Evolutionary conservation across 2,797 vertebrate species (phyloP), one percentile per base, ranked within the genome.

Genomic region (Tiaroga cobitis): DNA sequence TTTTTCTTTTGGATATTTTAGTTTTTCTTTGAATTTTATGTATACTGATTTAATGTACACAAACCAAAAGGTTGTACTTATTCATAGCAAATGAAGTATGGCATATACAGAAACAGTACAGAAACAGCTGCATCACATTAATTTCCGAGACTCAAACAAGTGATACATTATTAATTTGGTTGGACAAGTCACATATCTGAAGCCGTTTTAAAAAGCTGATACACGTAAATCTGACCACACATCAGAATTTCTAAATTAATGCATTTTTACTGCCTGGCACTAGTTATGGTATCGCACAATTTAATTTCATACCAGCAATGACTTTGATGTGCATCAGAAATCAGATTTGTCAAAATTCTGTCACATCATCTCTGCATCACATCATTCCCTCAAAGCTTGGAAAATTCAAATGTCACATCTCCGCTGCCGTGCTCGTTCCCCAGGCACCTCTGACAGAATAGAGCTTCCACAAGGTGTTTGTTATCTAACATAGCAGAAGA

Each of bases 341-440:
- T 67, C 59, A 67, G 24, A 67, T 83, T 83, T 68, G 82, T 41
- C 59, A 65, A 76, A 75, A 65, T 29, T 24, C 59, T 75, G 70
- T 76, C 43, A 76, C 2, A n/a, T 76, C 72, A 65, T 76, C 76
- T 83, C n/a, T 39, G 37, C 75, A 49, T 83, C 72, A 16, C 18
- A 4, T 82, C 54, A 59, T 82, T 41, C 69, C 41, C 54, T 73
- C 37, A 61, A 73, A 59, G 69, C 69, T 18, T 5, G 11, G 54
- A 24, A 73, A 82, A 82, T 83, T 74, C 59, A 26, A 19, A 83
- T 75, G 46, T 74, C 41, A 49, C 73, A 65, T 83, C 73, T 51
- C 26, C 0, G 32, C 43, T 76, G 29, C 68, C 72, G 1, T 54
- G 18, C 61, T 76, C n/a, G 37, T 81, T 67, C 73, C 61, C 46